Evolutionary conservation across 2,113 vertebrate genomes (phyloP).

Genomic region (Pogonocichla stellata): DNA sequence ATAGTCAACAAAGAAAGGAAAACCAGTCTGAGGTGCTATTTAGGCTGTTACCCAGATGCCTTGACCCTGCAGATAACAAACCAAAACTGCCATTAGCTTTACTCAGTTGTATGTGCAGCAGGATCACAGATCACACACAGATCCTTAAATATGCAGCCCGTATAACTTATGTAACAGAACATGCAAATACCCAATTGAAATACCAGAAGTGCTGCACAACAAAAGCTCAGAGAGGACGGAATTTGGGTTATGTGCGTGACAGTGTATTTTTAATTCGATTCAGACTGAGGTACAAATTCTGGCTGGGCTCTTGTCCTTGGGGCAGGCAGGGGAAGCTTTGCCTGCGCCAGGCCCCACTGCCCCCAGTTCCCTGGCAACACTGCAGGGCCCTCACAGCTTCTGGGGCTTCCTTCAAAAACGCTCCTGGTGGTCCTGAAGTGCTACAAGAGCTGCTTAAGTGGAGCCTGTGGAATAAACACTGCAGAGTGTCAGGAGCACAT

Average conservation of each 20-base stretch:
- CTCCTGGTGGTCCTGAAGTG: not conserved
- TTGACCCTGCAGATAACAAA: not conserved
- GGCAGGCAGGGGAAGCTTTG: not conserved
- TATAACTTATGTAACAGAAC: conserved; percentile 28
- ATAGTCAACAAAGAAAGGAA: not conserved
- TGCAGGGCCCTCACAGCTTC: not conserved
- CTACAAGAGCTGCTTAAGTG: not conserved
- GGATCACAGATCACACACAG: not conserved
- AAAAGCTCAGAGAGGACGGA: not conserved
- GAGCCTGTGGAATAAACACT: not conserved
- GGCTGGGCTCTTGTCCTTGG: not conserved
- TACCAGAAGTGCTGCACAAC: not conserved
- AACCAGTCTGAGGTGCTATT: not conserved
- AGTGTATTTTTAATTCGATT: not conserved
- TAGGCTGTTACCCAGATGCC: not conserved
- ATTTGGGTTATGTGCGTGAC: not conserved
- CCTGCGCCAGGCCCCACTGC: not conserved
- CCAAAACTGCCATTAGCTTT: not conserved
- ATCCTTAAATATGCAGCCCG: not conserved
- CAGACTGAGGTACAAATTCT: not conserved
- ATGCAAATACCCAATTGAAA: not conserved
- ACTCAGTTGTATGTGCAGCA: not conserved
- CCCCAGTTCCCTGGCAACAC: not conserved
- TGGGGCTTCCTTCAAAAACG: not conserved
- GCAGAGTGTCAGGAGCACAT: not conserved